Evolutionary conservation across 2,797 vertebrate species (phyloP).

Genomic region (Ambastaia sidthimunki): DNA sequence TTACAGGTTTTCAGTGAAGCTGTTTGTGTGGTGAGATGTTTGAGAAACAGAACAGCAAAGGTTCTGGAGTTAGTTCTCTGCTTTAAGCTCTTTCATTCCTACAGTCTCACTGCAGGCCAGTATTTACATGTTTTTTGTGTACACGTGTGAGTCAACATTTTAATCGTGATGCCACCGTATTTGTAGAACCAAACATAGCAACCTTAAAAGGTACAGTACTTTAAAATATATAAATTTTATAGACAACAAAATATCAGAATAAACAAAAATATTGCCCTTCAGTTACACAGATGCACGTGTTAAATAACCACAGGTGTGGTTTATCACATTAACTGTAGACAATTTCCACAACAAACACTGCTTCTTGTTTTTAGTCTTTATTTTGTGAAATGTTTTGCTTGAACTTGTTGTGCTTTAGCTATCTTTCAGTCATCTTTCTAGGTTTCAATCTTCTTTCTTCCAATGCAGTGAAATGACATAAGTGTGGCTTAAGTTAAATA

Average conservation of each 20-base stretch:
- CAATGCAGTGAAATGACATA: neutral
- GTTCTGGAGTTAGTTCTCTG: slow-evolving; percentile 37
- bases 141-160: neutral
- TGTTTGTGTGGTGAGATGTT: slow-evolving; percentile 16
- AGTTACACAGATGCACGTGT: too few relatives aligned
- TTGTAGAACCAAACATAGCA: neutral
- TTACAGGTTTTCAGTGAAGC: too few relatives aligned
- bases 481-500: too few relatives aligned
- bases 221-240: neutral
- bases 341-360: too few relatives aligned
- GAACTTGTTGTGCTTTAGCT: neutral
- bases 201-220: neutral
- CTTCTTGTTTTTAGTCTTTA: neutral
- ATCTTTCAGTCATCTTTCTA: neutral
- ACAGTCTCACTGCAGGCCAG: slow-evolving; percentile 6
- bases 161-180: neutral
- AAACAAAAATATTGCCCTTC: too few relatives aligned
- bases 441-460: neutral
- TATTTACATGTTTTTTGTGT: neutral
- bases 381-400: slow-evolving; percentile 1
- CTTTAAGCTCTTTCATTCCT: slow-evolving; percentile 31
- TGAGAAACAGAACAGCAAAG: slow-evolving; percentile 10
- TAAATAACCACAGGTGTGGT: neutral
- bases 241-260: neutral
- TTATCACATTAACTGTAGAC: neutral